Percentiles rank a stretch among this genome's conserved stretches.
These are phyloP conservation scores for Tragelaphus buxtoni DNA, from an alignment of 2,113 vertebrate species.

Conservation along the genomic window DNA sequence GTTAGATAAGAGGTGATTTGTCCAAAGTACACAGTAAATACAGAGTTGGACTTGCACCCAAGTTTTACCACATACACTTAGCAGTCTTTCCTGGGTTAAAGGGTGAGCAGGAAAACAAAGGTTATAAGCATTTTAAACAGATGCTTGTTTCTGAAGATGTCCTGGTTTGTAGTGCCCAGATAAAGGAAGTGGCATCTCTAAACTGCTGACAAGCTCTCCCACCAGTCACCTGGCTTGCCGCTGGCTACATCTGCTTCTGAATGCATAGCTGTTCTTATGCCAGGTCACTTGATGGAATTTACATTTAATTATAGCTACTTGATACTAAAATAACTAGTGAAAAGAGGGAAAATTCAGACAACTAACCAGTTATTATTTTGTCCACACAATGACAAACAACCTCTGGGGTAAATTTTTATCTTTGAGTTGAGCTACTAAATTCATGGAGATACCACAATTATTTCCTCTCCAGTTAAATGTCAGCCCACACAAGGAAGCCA, in stretches of 20 bases:
- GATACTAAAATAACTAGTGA: background rate
- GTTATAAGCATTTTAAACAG: background rate
- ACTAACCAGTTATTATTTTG: background rate
- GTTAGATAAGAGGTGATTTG: slow-evolving; percentile 46
- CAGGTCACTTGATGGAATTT: background rate
- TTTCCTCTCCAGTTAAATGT: slow-evolving; percentile 41
- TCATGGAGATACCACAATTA: background rate
- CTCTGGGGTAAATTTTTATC: background rate
- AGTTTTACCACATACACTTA: background rate
- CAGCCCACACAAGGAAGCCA: slow-evolving; percentile 18
- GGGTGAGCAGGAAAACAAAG: background rate
- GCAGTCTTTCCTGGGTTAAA: background rate
- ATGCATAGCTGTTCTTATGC: background rate
- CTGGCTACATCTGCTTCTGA: background rate
- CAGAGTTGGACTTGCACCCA: slow-evolving; percentile 8
- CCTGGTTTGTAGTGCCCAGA: background rate
- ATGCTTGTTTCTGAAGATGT: background rate
- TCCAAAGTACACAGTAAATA: slow-evolving; percentile 7
- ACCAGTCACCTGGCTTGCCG: background rate
- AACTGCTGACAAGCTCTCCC: background rate
- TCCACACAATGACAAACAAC: background rate
- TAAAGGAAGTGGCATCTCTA: background rate
- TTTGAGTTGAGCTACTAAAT: background rate
- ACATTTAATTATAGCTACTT: background rate
- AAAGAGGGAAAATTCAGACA: background rate